Evolutionary conservation across 1,140 invertebrate genomes (phyloP).

Genomic region (Parasteatoda tepidariorum): DNA sequence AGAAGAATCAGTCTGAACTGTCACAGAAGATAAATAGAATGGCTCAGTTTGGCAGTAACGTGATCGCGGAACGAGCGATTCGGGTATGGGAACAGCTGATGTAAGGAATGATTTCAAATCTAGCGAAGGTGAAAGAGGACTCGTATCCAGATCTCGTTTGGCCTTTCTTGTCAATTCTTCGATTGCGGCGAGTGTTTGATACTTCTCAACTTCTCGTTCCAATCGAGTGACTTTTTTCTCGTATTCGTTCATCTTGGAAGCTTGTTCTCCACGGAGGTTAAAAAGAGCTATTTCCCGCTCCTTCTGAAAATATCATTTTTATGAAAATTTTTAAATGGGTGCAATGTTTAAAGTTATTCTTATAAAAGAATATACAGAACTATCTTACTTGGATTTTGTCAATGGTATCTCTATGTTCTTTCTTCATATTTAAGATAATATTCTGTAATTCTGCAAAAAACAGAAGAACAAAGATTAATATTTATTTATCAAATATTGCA

Average conservation of each 20-base stretch:
- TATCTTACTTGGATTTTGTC: slow-evolving; percentile 63
- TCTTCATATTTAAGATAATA: slow-evolving; percentile 68
- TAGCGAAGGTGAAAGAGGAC: slow-evolving; percentile 33
- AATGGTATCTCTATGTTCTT: slow-evolving; percentile 67
- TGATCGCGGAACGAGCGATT: slow-evolving; percentile 29
- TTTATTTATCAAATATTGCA: too few relatives aligned
- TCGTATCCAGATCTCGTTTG: slow-evolving; percentile 54
- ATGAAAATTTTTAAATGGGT: not conserved
- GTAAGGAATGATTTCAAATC: slow-evolving; percentile 43
- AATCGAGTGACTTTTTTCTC: slow-evolving; percentile 67
- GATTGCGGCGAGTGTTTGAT: slow-evolving; percentile 68
- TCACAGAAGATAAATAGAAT: slow-evolving; percentile 7
- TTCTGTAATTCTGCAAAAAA: slow-evolving; percentile 70
- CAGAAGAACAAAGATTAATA: too few relatives aligned
- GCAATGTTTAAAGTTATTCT: not conserved
- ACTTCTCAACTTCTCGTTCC: slow-evolving; percentile 68
- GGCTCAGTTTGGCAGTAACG: slow-evolving; percentile 42
- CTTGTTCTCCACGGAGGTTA: slow-evolving; percentile 67
- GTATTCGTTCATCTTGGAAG: slow-evolving; percentile 67
- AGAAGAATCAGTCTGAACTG: slow-evolving; percentile 20
- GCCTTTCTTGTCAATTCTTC: slow-evolving; percentile 59
- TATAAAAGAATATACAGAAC: not conserved
- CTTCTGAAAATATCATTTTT: slow-evolving; percentile 41
- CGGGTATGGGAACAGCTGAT: slow-evolving; percentile 10
- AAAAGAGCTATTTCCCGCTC: slow-evolving; percentile 55